These are phyloP conservation scores for Zhuqinia jingwanae DNA, from an alignment of 2,888 invertebrate genomes.

Conservation along the genomic window DNA sequence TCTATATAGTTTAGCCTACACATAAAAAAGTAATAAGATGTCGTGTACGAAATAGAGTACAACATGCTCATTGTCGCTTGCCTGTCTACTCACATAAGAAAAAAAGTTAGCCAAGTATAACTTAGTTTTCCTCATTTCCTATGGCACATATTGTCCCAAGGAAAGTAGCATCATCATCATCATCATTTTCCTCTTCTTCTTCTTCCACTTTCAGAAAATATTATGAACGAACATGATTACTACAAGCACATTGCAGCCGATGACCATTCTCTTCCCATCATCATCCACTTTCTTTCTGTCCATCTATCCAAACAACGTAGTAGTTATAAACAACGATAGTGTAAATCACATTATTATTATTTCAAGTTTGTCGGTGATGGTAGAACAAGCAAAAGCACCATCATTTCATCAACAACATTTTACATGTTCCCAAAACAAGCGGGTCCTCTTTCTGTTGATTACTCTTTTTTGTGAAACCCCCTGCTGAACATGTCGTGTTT, in stretches of 20 bases:
- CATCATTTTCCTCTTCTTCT: background rate
- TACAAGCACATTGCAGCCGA: background rate
- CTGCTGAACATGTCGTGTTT: conserved; percentile 53
- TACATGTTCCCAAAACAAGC: background rate
- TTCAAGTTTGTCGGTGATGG: background rate
- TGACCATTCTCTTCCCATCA: background rate
- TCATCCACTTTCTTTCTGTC: background rate
- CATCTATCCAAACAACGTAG: conserved; percentile 1
- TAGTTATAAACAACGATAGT: background rate
- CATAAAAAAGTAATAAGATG: background rate
- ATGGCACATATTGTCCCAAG: background rate
- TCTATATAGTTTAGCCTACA: background rate
- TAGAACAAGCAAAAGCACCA: too few species aligned
- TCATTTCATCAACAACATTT: too few species aligned
- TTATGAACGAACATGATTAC: background rate
- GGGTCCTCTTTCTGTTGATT: conserved; percentile 11
- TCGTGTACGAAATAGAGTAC: background rate
- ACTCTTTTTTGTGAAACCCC: conserved; percentile 37
- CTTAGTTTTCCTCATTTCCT: conserved; percentile 14
- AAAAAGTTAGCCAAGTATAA: background rate
- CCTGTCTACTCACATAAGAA: conserved; percentile 21
- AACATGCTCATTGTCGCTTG: background rate
- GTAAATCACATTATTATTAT: conserved; percentile 16
- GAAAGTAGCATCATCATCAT: background rate
- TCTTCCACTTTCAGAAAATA: background rate